A percentile compares a stretch with the other conserved stretches of the same genome.
phyloP scores from a whole-genome alignment of 2,113 vertebrate genomes.

The Bubo scandiacus region DNA sequence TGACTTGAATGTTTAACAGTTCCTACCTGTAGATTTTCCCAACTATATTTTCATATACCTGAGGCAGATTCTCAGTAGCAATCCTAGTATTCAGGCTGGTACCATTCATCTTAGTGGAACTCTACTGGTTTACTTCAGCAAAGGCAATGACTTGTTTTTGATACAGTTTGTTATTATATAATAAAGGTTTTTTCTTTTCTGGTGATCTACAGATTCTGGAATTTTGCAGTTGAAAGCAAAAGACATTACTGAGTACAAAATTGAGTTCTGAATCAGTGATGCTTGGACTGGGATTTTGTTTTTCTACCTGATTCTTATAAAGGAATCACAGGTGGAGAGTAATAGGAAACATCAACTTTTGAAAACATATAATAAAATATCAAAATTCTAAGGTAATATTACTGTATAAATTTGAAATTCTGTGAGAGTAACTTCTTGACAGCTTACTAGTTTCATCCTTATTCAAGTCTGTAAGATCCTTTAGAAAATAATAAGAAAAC shows the following conservation, averaged over 20 bases:
- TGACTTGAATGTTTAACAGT: not conserved
- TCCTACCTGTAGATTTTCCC: not conserved
- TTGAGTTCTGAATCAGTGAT: not conserved
- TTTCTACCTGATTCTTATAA: not conserved
- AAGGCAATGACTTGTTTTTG: not conserved
- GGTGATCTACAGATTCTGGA: not conserved
- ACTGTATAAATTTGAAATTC: not conserved
- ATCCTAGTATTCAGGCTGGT: not conserved
- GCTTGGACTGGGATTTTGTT: not conserved
- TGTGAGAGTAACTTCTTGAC: not conserved
- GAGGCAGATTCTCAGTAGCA: not conserved
- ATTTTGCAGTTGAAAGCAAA: not conserved
- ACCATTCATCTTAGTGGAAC: not conserved
- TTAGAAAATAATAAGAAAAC: not conserved
- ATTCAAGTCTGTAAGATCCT: not conserved
- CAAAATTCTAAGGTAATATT: not conserved
- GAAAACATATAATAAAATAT: not conserved
- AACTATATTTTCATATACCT: not conserved
- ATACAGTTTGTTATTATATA: not conserved
- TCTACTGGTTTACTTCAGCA: not conserved
- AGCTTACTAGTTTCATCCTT: not conserved
- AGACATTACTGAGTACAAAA: not conserved
- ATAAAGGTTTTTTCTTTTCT: not conserved
- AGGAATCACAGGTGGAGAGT: not conserved
- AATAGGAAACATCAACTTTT: not conserved